phyloP scores from a whole-genome alignment of 2,888 invertebrate species.

The Drosophila suboccidentalis region DNA sequence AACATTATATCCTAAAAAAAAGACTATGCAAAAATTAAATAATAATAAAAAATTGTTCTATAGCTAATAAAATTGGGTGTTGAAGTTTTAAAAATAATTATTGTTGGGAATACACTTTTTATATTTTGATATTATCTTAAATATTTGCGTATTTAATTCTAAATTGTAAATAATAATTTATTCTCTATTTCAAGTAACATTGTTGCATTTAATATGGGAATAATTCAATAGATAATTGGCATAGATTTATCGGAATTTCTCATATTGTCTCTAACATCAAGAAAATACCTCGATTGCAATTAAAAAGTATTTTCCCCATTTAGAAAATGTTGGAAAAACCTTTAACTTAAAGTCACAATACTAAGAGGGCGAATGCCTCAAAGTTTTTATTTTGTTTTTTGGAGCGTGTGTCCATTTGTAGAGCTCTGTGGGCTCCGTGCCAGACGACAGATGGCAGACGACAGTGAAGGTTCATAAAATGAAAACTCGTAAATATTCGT shows the following conservation, averaged over 20 bases:
- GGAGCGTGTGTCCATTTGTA: conserved; percentile 41
- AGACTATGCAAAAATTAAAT: not conserved
- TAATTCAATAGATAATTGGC: not conserved
- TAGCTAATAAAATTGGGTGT: no score
- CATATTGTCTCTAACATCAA: not conserved
- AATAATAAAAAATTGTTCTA: not conserved
- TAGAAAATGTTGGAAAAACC: not conserved
- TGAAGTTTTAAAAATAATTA: not conserved
- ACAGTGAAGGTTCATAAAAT: conserved; percentile 46
- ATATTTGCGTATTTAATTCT: not conserved
- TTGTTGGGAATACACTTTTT: not conserved
- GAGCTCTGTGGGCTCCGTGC: not conserved
- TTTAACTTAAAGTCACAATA: not conserved
- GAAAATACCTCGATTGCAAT: not conserved
- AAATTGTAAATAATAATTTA: no score
- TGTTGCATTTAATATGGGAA: no score
- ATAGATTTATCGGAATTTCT: not conserved
- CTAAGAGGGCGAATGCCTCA: not conserved
- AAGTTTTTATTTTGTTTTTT: not conserved
- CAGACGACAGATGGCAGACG: conserved; percentile 28
- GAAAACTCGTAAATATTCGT: conserved; percentile 25
- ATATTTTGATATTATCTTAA: no score
- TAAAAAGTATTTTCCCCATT: not conserved
- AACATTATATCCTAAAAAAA: not conserved
- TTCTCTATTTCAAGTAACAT: no score